Percentiles rank a stretch among this genome's conserved stretches.
These are phyloP conservation scores for Herminia tarsipennalis DNA, from an alignment of 2,888 invertebrate species.

Conservation along the genomic window DNA sequence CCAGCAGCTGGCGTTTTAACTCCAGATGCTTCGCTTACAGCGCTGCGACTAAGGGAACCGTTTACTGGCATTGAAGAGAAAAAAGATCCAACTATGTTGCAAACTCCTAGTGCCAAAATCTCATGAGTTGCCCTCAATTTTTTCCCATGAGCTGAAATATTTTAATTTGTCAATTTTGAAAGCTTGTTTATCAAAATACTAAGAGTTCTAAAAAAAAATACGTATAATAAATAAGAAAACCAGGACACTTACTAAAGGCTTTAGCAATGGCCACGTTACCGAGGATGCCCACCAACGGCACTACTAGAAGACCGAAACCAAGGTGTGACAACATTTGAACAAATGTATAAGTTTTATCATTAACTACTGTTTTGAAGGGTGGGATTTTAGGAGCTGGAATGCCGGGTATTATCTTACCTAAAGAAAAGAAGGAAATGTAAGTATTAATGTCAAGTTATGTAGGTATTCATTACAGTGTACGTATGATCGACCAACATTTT, in stretches of 20 bases:
- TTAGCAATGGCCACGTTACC: slow-evolving; percentile 94
- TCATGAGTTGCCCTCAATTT: slow-evolving; percentile 92
- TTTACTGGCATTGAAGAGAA: slow-evolving; percentile 91
- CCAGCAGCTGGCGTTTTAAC: slow-evolving; percentile 91
- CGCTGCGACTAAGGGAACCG: slow-evolving; percentile 91
- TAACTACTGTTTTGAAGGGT: slow-evolving; percentile 74
- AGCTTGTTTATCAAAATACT: no score
- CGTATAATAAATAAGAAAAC: background rate
- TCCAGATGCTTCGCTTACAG: slow-evolving; percentile 93
- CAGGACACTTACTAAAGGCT: slow-evolving; percentile 89
- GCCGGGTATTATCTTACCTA: slow-evolving; percentile 87
- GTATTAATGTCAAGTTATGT: no score
- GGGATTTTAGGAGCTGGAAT: slow-evolving; percentile 85
- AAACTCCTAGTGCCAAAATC: slow-evolving; percentile 90
- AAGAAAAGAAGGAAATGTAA: background rate
- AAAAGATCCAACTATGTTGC: slow-evolving; percentile 91
- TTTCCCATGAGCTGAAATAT: slow-evolving; percentile 85
- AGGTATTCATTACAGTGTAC: no score
- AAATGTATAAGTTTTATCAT: slow-evolving; percentile 81
- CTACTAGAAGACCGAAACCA: slow-evolving; percentile 88
- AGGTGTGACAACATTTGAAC: slow-evolving; percentile 86
- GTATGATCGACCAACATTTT: no score
- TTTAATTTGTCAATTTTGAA: background rate
- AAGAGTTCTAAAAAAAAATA: no score
- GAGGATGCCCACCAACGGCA: slow-evolving; percentile 90